These are phyloP conservation scores for Beris chalybata DNA, from an alignment of 2,888 invertebrate genomes.

Conservation along the genomic window DNA sequence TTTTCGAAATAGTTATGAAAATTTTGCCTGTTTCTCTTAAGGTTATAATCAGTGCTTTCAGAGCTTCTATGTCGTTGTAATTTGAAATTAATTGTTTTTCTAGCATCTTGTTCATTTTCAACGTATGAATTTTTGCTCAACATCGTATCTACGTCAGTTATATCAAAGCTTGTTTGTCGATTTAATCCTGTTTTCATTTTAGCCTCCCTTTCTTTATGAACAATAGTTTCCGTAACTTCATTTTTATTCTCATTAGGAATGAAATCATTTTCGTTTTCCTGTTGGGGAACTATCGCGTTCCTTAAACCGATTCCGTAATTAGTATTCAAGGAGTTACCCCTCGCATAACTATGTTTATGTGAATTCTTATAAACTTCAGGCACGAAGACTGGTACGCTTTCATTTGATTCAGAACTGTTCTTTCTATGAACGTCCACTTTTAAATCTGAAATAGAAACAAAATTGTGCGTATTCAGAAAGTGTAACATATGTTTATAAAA, in stretches of 20 bases:
- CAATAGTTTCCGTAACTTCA: background rate
- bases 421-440: constrained; percentile 93
- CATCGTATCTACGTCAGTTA: constrained; percentile 5
- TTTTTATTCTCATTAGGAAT: constrained; percentile 4
- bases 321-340: constrained; percentile 45
- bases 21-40: constrained; percentile 14
- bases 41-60: constrained; percentile 52
- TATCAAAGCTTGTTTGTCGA: constrained; percentile 52
- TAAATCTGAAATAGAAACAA: constrained; percentile 63
- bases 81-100: constrained; percentile 40
- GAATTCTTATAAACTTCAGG: constrained; percentile 49
- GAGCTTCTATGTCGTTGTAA: constrained; percentile 55
- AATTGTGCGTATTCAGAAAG: too few species aligned
- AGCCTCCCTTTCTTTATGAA: background rate
- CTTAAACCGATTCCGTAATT: constrained; percentile 44
- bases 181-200: constrained; percentile 44
- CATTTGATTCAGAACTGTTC: constrained; percentile 86
- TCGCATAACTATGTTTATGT: constrained; percentile 43
- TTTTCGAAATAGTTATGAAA: constrained; percentile 28
- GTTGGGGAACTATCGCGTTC: background rate
- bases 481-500: too few species aligned
- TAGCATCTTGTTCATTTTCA: background rate
- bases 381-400: constrained; percentile 64
- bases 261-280: background rate
- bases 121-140: background rate